phyloP scores from a whole-genome alignment of 2,113 vertebrate species.

The Podarcis muralis region DNA sequence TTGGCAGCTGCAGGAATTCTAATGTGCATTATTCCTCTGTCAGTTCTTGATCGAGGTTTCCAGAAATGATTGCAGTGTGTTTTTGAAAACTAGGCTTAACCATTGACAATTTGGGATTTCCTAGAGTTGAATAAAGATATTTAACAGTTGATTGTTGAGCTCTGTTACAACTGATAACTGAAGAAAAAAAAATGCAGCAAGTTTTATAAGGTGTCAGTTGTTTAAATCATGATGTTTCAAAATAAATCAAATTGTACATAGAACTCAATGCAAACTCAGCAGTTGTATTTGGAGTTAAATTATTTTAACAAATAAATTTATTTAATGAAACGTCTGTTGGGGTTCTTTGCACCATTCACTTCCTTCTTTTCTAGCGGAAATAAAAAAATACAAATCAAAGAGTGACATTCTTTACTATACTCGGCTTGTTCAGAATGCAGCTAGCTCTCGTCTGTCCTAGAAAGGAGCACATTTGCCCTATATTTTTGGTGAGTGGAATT shows the following conservation, averaged over 20 bases:
- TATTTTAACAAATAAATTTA: slow-evolving; percentile 91
- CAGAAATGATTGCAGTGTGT: slow-evolving; percentile 75
- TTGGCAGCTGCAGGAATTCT: slow-evolving; percentile 70
- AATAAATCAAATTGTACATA: slow-evolving; percentile 82
- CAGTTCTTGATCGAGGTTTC: slow-evolving; percentile 81
- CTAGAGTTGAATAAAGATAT: slow-evolving; percentile 73
- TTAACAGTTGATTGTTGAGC: slow-evolving; percentile 78
- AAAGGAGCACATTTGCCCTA: neutral
- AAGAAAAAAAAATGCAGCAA: slow-evolving; percentile 54
- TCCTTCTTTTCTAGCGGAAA: neutral
- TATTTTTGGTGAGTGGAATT: neutral
- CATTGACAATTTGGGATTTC: slow-evolving; percentile 78
- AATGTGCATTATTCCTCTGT: slow-evolving; percentile 73
- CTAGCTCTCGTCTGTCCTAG: neutral
- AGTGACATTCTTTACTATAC: neutral
- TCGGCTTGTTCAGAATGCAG: neutral
- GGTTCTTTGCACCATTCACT: slow-evolving; percentile 28
- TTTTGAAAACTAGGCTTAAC: slow-evolving; percentile 77
- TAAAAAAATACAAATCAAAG: neutral
- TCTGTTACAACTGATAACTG: slow-evolving; percentile 81
- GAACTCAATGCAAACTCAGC: slow-evolving; percentile 84
- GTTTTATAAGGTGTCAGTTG: slow-evolving; percentile 81
- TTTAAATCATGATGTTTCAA: slow-evolving; percentile 81
- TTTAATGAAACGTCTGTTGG: slow-evolving; percentile 79
- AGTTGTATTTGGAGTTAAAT: slow-evolving; percentile 89